Percentiles rank a stretch among this genome's conserved stretches.
Evolutionary conservation across 2,888 invertebrate species (phyloP).

Genomic region (Melipona beecheii): DNA sequence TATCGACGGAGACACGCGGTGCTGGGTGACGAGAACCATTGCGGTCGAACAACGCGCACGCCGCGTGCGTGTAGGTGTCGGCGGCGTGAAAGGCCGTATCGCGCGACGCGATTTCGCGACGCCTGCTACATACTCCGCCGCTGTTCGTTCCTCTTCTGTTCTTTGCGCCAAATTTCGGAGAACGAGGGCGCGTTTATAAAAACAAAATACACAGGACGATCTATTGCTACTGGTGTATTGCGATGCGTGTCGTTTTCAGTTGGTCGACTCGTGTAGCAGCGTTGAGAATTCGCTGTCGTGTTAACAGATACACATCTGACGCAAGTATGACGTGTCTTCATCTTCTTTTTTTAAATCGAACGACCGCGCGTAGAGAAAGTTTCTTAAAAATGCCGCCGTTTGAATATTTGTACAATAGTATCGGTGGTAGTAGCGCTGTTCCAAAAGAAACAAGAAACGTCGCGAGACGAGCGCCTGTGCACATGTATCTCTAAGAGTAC

Average conservation of each 20-base stretch:
- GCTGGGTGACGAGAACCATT: conserved; percentile 8
- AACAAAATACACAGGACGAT: conserved; percentile 20
- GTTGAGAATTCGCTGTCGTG: background rate
- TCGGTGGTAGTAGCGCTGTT: conserved; percentile 5
- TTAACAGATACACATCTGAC: background rate
- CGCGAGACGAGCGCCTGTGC: background rate
- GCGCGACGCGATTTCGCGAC: conserved; percentile 12
- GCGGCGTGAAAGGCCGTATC: conserved; percentile 11
- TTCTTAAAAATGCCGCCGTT: conserved; percentile 20
- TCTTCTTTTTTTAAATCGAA: background rate
- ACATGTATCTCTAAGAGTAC: background rate
- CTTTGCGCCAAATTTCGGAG: conserved; percentile 22
- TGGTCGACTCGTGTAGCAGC: background rate
- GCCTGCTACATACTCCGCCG: background rate
- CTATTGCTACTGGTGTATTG: conserved; percentile 52
- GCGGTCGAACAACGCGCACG: conserved; percentile 11
- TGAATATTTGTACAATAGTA: conserved; percentile 32
- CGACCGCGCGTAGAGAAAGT: conserved; percentile 18
- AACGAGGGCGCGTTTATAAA: conserved; percentile 12
- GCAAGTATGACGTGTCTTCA: background rate
- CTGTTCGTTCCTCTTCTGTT: background rate
- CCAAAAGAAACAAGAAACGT: conserved; percentile 18
- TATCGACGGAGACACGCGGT: conserved; percentile 9
- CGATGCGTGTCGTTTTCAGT: background rate
- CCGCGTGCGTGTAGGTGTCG: background rate